Conservation (phyloP, 2,113 vertebrate species). For the Pongo abelii region DNA sequence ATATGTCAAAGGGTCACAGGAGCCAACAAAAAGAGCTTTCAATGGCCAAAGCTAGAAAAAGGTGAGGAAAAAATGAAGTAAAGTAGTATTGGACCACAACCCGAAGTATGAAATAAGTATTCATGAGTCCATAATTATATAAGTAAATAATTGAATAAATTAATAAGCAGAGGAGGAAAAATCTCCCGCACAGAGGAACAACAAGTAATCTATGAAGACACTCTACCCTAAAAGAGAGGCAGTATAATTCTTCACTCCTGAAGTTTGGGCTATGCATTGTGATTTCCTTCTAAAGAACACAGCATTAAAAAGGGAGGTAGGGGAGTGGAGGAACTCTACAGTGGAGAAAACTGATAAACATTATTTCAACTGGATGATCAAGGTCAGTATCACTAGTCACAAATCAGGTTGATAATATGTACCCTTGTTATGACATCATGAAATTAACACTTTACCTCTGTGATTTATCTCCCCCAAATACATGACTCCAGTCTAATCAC, state of each 20-base stretch:
- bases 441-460: neutral
- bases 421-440: neutral
- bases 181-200: neutral
- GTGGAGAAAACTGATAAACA: neutral
- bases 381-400: neutral
- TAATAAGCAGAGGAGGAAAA: neutral
- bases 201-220: neutral
- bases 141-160: neutral
- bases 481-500: neutral
- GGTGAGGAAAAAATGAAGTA: neutral
- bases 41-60: neutral
- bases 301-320: neutral
- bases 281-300: neutral
- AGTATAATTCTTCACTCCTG: neutral
- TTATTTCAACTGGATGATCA: neutral
- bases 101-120: neutral
- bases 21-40: neutral
- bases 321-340: neutral
- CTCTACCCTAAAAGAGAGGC: neutral
- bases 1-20: neutral
- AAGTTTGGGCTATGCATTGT: neutral
- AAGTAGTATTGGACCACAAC: neutral
- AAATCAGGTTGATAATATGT: neutral
- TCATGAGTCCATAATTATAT: neutral
- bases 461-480: neutral